These are phyloP conservation scores for Syrphus vitripennis DNA, from an alignment of 2,888 invertebrate genomes.

Conservation along the genomic window DNA sequence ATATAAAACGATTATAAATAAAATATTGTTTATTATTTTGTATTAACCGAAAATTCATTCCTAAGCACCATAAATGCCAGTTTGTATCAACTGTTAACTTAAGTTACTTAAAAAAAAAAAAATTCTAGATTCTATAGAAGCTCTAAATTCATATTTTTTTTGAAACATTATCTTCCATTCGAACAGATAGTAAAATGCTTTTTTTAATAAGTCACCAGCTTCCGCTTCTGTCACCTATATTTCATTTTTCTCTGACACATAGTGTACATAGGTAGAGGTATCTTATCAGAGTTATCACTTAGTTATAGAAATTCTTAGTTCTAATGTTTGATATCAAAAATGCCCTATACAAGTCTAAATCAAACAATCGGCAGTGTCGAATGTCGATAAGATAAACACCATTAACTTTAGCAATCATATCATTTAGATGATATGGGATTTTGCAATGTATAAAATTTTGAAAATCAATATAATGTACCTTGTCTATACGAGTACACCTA, in stretches of 20 bases:
- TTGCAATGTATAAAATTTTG: slow-evolving; percentile 40
- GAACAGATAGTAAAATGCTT: background rate
- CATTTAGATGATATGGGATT: slow-evolving; percentile 37
- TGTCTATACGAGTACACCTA: background rate
- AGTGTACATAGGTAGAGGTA: background rate
- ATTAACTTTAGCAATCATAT: slow-evolving; percentile 31
- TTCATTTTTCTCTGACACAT: background rate
- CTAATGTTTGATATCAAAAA: slow-evolving; percentile 1
- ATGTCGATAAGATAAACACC: slow-evolving; percentile 60
- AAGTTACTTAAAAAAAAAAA: no score
- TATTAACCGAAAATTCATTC: no score
- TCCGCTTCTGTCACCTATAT: slow-evolving; percentile 34
- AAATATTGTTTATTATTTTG: no score
- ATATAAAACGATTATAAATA: no score
- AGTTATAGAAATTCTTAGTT: slow-evolving; percentile 9
- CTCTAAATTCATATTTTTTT: no score
- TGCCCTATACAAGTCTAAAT: slow-evolving; percentile 6
- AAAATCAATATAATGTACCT: background rate
- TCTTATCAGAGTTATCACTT: slow-evolving; percentile 55
- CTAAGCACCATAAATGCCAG: no score
- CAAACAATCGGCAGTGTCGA: slow-evolving; percentile 16
- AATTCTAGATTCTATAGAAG: no score
- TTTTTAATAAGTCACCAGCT: background rate
- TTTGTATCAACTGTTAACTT: no score
- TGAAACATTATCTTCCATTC: background rate